A percentile compares a stretch with the other conserved stretches of the same genome.
phyloP scores from a whole-genome alignment of 2,113 vertebrate species.

The Varanus salvator region DNA sequence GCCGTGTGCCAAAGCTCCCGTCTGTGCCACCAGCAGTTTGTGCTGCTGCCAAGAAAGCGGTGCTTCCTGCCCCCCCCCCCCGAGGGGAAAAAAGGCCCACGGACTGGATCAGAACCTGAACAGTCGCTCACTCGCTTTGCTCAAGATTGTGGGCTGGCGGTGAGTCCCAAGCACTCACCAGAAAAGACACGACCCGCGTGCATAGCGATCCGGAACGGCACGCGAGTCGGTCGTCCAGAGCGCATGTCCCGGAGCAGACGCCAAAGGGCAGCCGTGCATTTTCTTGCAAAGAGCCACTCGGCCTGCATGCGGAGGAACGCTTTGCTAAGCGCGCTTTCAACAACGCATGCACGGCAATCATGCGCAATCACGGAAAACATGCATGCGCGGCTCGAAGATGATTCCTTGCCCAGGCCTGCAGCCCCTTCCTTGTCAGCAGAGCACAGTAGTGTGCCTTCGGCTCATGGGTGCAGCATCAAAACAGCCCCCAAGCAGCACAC shows the following conservation, averaged over 20 bases:
- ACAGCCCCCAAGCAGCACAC: rapidly evolving
- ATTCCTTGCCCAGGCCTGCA: background rate
- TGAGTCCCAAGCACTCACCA: no score
- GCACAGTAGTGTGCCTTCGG: background rate
- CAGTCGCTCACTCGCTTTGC: background rate
- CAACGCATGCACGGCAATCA: background rate
- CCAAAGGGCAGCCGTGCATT: background rate
- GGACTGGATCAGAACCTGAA: background rate
- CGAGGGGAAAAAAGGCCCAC: rapidly evolving
- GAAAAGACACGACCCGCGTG: background rate
- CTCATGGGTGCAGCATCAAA: background rate
- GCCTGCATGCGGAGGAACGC: no score
- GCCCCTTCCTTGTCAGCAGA: background rate
- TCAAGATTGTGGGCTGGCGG: background rate
- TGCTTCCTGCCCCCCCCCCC: background rate
- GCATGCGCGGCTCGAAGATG: no score
- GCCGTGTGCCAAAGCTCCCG: background rate
- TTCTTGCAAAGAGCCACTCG: background rate
- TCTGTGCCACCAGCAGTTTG: background rate
- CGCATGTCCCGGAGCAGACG: background rate
- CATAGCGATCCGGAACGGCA: no score
- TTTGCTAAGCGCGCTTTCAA: background rate
- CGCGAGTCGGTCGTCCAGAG: background rate
- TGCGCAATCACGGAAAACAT: no score
- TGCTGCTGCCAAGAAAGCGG: no score